Percentiles rank a stretch among this genome's conserved stretches.
phyloP scores from a whole-genome alignment of 2,888 invertebrate species.

The Neelides folsomi region DNA sequence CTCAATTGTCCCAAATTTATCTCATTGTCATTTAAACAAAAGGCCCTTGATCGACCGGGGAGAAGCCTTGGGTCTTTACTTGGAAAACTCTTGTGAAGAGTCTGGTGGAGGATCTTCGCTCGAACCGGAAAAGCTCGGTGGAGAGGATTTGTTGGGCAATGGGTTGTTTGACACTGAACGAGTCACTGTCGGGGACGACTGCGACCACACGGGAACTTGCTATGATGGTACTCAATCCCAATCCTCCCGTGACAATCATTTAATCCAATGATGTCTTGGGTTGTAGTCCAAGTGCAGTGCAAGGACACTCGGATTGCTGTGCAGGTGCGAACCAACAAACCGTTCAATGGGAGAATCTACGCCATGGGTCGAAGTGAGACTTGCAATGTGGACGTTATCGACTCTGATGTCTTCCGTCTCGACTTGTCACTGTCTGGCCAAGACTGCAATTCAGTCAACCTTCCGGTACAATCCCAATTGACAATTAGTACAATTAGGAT shows the following conservation, averaged over 20 bases:
- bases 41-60: conserved; percentile 82
- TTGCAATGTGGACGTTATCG: conserved; percentile 84
- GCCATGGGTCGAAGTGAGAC: conserved; percentile 86
- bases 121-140: background rate
- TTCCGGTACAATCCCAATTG: too few relatives aligned
- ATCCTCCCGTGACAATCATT: too few relatives aligned
- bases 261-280: background rate
- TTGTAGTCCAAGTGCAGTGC: conserved; percentile 75
- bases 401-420: conserved; percentile 79
- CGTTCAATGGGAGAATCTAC: conserved; percentile 87
- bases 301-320: conserved; percentile 88
- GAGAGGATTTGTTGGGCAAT: conserved; percentile 7
- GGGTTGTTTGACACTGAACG: conserved; percentile 13
- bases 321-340: conserved; percentile 81
- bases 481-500: background rate
- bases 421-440: conserved; percentile 87
- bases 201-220: conserved; percentile 87
- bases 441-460: conserved; percentile 64
- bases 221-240: conserved; percentile 59
- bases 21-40: too few relatives aligned
- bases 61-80: conserved; percentile 75
- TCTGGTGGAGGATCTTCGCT: conserved; percentile 3
- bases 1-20: too few relatives aligned
- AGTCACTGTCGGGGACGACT: conserved; percentile 42
- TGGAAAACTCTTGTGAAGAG: conserved; percentile 83